Evolutionary conservation across 2,797 vertebrate genomes (phyloP), one percentile per base, ranked within the genome.

Genomic region (Threskiornis aethiopicus): DNA sequence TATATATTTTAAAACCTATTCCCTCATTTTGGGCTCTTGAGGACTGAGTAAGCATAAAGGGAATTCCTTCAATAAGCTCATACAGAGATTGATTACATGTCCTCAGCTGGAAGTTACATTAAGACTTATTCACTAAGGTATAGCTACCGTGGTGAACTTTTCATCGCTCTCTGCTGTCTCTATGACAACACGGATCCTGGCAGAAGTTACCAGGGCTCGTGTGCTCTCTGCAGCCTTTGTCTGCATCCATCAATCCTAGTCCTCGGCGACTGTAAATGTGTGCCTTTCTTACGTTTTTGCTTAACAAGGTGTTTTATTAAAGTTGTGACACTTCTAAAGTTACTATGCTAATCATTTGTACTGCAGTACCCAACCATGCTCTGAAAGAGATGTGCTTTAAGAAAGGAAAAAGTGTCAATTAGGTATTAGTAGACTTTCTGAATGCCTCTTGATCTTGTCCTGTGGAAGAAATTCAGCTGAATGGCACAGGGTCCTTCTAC

Each of bases 51-150:
- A 95, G 87, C 92, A 85, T 94, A 94, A 96, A 89, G 92, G 96
- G 96, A 94, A 94, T 95, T 93, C 90, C 95, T 94, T 94, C 97
- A 96, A 90, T 97, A 96, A 96, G 91, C 91, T 95, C 73, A 69
- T 94, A 88, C 89, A 46, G 84, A 97, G 96, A 95, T 96, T 93
- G 96, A 96, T 96, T 96, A 72, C 96, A 81, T 79, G 70, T 96
- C 96, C 95, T 97, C 96, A 96, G 95, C 93, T 97, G 96, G 94
- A 96, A 91, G 95, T 96, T 96, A 84, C 95, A 91, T 96, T 96
- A 97, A 93, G 90, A 87, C 88, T 93, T 94, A 94, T 88, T 95
- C 94, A 73, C 96, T 87, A 78, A 96, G 93, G 95, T 97, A 92
- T 92, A 91, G 89, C 95, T 96, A 91, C 89, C 3, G 47, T 88